phyloP scores from a whole-genome alignment of 2,113 vertebrate genomes.

The Phodopus roborovskii region DNA sequence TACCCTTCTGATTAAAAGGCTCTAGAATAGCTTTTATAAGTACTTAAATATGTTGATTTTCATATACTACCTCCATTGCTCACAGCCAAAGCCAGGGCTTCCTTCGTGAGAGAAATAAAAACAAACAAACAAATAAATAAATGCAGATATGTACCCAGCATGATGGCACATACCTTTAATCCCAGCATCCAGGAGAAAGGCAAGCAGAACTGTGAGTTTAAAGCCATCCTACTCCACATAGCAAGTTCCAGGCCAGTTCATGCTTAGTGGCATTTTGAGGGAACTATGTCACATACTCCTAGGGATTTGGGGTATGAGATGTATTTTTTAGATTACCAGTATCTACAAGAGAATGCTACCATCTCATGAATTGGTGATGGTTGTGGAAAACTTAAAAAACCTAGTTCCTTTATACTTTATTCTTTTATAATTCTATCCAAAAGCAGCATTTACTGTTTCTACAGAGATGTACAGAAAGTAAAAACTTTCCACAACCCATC shows the following conservation, averaged over 20 bases:
- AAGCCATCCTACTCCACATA: not conserved
- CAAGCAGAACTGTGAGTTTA: not conserved
- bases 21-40: not conserved
- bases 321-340: constrained; percentile 1
- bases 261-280: not conserved
- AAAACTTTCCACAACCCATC: not conserved
- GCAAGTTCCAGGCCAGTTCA: not conserved
- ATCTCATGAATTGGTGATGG: not conserved
- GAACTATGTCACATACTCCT: not conserved
- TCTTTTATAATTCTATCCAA: constrained; percentile 3
- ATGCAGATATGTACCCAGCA: no score
- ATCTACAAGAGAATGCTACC: not conserved
- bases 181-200: no score
- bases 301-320: not conserved
- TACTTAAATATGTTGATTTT: not conserved
- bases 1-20: not conserved
- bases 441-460: not conserved
- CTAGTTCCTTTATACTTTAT: not conserved
- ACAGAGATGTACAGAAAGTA: not conserved
- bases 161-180: no score
- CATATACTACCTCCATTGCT: not conserved
- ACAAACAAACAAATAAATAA: not conserved
- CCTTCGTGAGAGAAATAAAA: not conserved
- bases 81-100: not conserved
- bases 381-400: not conserved